Base-by-base conservation (phyloP, 1,140 invertebrate genomes). In the Cydia strobilella region DNA sequence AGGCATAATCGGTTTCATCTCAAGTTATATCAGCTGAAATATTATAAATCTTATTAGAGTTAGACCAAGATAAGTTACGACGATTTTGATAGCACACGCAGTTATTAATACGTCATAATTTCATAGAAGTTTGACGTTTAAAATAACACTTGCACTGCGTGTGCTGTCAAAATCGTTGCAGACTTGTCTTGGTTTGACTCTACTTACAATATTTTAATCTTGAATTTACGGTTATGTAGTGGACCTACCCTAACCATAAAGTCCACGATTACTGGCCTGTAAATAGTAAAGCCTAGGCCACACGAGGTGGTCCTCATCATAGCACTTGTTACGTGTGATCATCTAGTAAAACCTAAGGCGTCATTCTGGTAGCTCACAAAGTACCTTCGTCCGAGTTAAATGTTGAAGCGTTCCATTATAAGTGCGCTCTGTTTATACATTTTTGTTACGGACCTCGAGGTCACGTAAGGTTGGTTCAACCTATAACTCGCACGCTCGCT, bases 251-350 rank as follows among this genome's bases (percentile, higher is more conserved):
- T n/a, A 51, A 51, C 15, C 15, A 51, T 51, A 51, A 51, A 51
- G n/a, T 18, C 6, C n/a, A 18, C 48, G n/a, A 3, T 51, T n/a
- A 51, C n/a, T 51, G 15, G n/a, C 48, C n/a, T 18, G 20, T 59
- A 59, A 20, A 59, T 54, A 54, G 51, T 54, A 54, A 54, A 54
- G 6, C 54, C 18, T 59, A n/a, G 7, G 18, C 54, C 7, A 59
- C 54, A 59, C 54, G 54, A 59, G 54, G 54, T 59, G 54, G 54
- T 59, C 20, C 51, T 20, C 9, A 59, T 59, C 54, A 59, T 59
- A 59, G n/a, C 20, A 12, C 18, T 20, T 59, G 54, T 23, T 5
- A 20, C 54, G 54, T 59, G 20, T 59, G 54, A 23, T 23, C 18
- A 12, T 59, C 4, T 15, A n/a, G 51, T 59, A 59, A 23, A 59